These are phyloP conservation scores for Chirona hameri DNA, from an alignment of 2,888 invertebrate genomes.

Conservation along the genomic window DNA sequence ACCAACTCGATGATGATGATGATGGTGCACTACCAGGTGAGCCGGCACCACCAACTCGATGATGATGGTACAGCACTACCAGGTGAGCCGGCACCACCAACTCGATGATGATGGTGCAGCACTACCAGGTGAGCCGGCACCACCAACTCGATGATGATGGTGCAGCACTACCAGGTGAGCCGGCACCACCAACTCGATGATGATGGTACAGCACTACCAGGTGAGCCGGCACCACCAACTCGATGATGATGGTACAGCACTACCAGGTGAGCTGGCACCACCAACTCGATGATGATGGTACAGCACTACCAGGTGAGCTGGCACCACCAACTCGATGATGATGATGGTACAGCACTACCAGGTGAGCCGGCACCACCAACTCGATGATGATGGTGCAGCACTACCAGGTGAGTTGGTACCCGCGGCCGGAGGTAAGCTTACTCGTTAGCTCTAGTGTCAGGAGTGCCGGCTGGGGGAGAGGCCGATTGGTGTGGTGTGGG, in stretches of 20 bases:
- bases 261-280: constrained; percentile 60
- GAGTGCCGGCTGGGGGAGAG: too few relatives aligned
- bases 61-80: constrained; percentile 61
- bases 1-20: constrained; percentile 58
- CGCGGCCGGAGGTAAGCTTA: too few relatives aligned
- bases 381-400: constrained; percentile 60
- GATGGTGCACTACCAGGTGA: constrained; percentile 66
- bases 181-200: constrained; percentile 56
- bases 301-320: constrained; percentile 61
- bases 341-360: constrained; percentile 59
- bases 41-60: constrained; percentile 55
- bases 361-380: constrained; percentile 54
- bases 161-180: constrained; percentile 63
- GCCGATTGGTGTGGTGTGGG: too few relatives aligned
- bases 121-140: constrained; percentile 60
- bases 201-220: constrained; percentile 60
- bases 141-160: constrained; percentile 58
- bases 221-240: constrained; percentile 55
- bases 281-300: constrained; percentile 59
- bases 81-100: constrained; percentile 53
- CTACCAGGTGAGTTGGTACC: constrained; percentile 57
- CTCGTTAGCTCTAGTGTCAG: too few relatives aligned
- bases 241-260: constrained; percentile 59
- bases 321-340: constrained; percentile 57
- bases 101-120: constrained; percentile 59